These are phyloP conservation scores for Rallus limicola DNA, from an alignment of 2,113 vertebrate genomes.

Conservation along the genomic window DNA sequence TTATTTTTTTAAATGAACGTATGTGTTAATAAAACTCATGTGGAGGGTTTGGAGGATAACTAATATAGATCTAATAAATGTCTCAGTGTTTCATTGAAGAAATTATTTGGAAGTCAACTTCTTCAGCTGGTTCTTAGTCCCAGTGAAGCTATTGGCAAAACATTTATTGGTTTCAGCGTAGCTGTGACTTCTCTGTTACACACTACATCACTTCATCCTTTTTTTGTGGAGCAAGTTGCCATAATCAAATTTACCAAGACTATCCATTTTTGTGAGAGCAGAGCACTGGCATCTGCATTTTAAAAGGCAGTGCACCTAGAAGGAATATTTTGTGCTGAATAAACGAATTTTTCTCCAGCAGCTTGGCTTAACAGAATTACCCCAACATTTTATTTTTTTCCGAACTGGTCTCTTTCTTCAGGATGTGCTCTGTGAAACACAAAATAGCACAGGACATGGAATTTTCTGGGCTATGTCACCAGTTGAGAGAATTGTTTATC, in stretches of 20 bases:
- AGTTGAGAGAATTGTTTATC: slow-evolving; percentile 46
- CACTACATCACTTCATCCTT: not conserved
- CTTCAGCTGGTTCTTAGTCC: not conserved
- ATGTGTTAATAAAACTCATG: not conserved
- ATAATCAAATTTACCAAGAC: not conserved
- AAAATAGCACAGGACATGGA: not conserved
- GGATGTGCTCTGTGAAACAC: slow-evolving; percentile 35
- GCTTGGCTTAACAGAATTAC: not conserved
- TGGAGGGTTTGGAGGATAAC: not conserved
- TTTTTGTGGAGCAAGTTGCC: not conserved
- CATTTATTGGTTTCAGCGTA: not conserved
- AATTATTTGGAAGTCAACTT: not conserved
- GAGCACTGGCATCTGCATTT: not conserved
- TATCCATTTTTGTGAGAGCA: not conserved
- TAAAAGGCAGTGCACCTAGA: not conserved
- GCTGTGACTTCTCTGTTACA: not conserved
- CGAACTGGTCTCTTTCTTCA: not conserved
- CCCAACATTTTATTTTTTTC: not conserved
- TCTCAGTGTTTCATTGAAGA: not conserved
- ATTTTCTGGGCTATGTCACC: slow-evolving; percentile 65
- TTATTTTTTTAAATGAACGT: not conserved
- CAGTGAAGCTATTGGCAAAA: not conserved
- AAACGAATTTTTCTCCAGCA: not conserved
- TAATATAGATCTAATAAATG: not conserved
- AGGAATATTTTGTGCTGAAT: not conserved